Percentiles rank a stretch among this genome's conserved stretches.
phyloP scores from a whole-genome alignment of 2,888 invertebrate species.

The Heliconius aoede region DNA sequence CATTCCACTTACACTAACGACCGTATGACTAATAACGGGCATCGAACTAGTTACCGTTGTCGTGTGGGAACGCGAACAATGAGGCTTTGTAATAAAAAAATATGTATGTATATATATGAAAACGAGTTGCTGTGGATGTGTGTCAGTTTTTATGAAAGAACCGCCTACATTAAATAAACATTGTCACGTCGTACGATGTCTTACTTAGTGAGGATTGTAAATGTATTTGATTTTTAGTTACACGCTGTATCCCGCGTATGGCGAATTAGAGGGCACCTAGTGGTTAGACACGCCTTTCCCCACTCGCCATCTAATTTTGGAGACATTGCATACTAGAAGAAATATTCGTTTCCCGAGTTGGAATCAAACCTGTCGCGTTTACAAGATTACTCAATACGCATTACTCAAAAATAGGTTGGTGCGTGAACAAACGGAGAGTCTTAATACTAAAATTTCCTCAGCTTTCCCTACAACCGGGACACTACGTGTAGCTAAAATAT shows the following conservation, averaged over 20 bases:
- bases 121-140: constrained; percentile 7
- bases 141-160: constrained; percentile 28
- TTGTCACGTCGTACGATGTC: background rate
- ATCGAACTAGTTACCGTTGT: constrained; percentile 49
- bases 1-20: constrained; percentile 24
- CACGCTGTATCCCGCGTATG: background rate
- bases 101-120: background rate
- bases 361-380: background rate
- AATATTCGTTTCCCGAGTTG: background rate
- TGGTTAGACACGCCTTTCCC: background rate
- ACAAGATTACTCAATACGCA: no score
- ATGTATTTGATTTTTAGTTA: background rate
- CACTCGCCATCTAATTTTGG: background rate
- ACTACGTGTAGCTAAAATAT: no score
- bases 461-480: no score
- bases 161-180: constrained; percentile 14
- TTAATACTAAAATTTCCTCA: no score
- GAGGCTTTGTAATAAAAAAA: constrained; percentile 29
- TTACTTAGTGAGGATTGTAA: background rate
- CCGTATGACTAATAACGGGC: constrained; percentile 44
- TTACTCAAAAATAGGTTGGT: no score
- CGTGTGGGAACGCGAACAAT: constrained; percentile 46
- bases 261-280: background rate
- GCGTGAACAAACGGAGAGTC: no score
- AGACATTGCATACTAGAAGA: background rate